A percentile compares a stretch with the other conserved stretches of the same genome.
phyloP scores from a whole-genome alignment of 37 sponge, comb jelly and placozoan genomes.

The Axinella damicornis region DNA sequence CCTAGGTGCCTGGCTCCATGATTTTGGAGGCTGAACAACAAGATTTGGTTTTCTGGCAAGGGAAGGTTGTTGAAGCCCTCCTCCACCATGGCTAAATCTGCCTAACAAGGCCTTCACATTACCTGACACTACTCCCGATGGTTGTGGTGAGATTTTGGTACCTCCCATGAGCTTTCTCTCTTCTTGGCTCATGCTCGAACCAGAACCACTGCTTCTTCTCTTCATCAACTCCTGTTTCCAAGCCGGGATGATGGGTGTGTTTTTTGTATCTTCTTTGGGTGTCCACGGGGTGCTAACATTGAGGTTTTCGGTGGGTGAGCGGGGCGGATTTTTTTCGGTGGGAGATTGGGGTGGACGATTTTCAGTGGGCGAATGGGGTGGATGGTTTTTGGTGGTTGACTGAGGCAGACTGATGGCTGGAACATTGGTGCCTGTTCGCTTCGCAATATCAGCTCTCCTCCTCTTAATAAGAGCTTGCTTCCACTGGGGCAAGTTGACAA shows the following conservation, averaged over 20 bases:
- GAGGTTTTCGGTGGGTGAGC: neutral
- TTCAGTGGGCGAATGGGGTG: neutral
- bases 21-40: neutral
- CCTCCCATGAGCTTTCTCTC: neutral
- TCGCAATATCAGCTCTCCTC: conserved; percentile 56
- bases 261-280: neutral
- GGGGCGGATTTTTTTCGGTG: neutral
- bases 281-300: neutral
- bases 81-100: neutral
- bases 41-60: neutral
- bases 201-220: neutral
- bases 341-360: neutral
- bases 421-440: conserved; percentile 31
- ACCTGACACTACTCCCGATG: neutral
- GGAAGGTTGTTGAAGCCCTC: neutral
- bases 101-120: neutral
- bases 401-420: neutral
- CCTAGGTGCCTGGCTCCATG: neutral
- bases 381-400: neutral
- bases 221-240: neutral
- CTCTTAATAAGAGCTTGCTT: conserved; percentile 78
- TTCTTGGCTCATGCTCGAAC: neutral
- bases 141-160: neutral
- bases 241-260: neutral
- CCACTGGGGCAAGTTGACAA: conserved; percentile 75